Evolutionary conservation across 2,113 vertebrate species (phyloP).

Genomic region (Scomber japonicus): DNA sequence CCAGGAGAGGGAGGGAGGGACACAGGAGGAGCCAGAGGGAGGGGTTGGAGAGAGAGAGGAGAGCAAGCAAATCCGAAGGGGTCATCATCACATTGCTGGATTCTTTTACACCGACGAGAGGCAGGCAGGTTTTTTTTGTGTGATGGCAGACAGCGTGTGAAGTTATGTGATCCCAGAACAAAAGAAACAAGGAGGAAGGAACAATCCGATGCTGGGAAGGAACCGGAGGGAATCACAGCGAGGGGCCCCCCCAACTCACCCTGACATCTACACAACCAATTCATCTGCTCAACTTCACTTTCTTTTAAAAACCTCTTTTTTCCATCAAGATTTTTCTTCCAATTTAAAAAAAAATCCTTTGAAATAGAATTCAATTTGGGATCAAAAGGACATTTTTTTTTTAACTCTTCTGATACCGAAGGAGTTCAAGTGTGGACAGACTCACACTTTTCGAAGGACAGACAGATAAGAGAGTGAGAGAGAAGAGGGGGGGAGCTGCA

Average conservation of each 20-base stretch:
- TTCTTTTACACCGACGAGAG: constrained; percentile 85
- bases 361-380: not conserved
- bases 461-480: constrained; percentile 1
- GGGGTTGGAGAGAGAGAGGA: constrained; percentile 80
- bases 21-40: constrained; percentile 79
- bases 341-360: constrained; percentile 19
- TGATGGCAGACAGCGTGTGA: constrained; percentile 79
- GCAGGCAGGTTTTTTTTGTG: constrained; percentile 62
- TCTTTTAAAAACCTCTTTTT: constrained; percentile 24
- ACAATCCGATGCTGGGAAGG: constrained; percentile 69
- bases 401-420: not conserved
- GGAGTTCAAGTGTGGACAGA: constrained; percentile 15
- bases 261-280: constrained; percentile 33
- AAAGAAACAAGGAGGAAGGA: constrained; percentile 76
- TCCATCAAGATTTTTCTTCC: not conserved
- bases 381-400: constrained; percentile 12
- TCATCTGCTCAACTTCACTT: constrained; percentile 18
- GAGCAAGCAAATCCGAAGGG: constrained; percentile 81
- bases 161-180: constrained; percentile 87
- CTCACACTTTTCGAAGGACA: constrained; percentile 35
- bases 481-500: not conserved
- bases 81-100: constrained; percentile 86
- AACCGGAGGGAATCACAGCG: constrained; percentile 59
- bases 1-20: constrained; percentile 61
- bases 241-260: constrained; percentile 37